A percentile compares a stretch with the other conserved stretches of the same genome.
Evolutionary conservation across 2,888 invertebrate species (phyloP).

Genomic region (Eupithecia insigniata): DNA sequence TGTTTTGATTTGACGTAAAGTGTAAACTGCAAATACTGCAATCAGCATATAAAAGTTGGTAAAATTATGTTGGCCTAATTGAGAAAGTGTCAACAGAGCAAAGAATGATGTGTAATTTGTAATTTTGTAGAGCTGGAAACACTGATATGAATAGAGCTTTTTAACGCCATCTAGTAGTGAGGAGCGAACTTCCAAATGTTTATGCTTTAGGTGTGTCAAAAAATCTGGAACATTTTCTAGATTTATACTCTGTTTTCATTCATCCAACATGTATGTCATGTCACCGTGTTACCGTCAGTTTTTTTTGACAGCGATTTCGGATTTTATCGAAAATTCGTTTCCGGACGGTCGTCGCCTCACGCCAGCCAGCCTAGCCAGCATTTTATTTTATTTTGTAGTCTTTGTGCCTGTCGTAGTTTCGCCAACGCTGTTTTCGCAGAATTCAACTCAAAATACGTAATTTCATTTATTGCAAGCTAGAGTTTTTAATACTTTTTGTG

Average conservation of each 20-base stretch:
- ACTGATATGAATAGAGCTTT: neutral
- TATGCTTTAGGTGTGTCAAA: neutral
- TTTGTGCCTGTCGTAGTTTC: neutral
- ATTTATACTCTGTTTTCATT: no score
- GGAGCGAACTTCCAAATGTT: neutral
- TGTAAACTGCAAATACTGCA: no score
- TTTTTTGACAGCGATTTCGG: neutral
- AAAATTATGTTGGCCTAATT: constrained; percentile 1
- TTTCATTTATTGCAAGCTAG: neutral
- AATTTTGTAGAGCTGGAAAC: neutral
- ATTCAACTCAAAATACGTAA: neutral
- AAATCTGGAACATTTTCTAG: neutral
- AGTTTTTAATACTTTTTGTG: neutral
- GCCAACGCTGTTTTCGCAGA: neutral
- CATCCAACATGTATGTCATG: neutral
- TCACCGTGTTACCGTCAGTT: no score
- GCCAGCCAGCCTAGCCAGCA: neutral
- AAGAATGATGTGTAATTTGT: neutral
- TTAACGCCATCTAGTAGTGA: neutral
- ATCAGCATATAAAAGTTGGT: neutral
- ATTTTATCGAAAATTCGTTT: neutral
- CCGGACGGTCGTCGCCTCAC: neutral
- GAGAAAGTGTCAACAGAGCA: constrained; percentile 26
- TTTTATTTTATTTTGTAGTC: constrained; percentile 1
- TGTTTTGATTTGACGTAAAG: constrained; percentile 79